phyloP scores from a whole-genome alignment of 2,888 invertebrate genomes.

The Osmoderma eremita region DNA sequence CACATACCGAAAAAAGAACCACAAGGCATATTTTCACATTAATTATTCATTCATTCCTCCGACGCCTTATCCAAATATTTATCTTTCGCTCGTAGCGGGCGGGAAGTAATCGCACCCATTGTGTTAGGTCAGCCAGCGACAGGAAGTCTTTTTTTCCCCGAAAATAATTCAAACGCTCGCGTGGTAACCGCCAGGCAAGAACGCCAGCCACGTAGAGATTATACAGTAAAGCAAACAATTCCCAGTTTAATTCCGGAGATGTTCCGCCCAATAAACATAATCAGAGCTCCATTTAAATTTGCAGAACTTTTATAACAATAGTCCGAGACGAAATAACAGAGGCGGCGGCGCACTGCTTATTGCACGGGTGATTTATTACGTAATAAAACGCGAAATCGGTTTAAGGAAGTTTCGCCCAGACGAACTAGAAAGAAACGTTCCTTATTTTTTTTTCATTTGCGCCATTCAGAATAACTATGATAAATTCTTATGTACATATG shows the following conservation, averaged over 20 bases:
- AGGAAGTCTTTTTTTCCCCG: constrained; percentile 18
- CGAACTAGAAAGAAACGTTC: no score
- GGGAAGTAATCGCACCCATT: constrained; percentile 20
- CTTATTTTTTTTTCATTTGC: no score
- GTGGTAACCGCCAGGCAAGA: constrained; percentile 18
- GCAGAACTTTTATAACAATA: constrained; percentile 26
- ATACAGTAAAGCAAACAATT: constrained; percentile 23
- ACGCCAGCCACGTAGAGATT: constrained; percentile 12
- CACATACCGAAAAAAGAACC: not conserved
- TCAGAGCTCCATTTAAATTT: constrained; percentile 33
- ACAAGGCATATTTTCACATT: constrained; percentile 25
- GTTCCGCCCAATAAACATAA: constrained; percentile 35
- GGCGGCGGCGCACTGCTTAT: not conserved
- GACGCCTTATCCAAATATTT: constrained; percentile 29
- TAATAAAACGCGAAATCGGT: not conserved
- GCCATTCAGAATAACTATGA: no score
- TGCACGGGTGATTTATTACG: constrained; percentile 8
- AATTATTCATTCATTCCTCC: constrained; percentile 31
- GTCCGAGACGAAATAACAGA: constrained; percentile 4
- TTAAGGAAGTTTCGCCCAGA: constrained; percentile 6
- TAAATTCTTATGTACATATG: no score
- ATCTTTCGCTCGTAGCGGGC: constrained; percentile 9
- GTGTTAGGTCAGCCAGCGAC: constrained; percentile 3
- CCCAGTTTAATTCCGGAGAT: constrained; percentile 24
- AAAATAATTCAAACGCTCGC: constrained; percentile 21